Conservation (phyloP, 2,888 invertebrate genomes). For the Drosophila formosana region DNA sequence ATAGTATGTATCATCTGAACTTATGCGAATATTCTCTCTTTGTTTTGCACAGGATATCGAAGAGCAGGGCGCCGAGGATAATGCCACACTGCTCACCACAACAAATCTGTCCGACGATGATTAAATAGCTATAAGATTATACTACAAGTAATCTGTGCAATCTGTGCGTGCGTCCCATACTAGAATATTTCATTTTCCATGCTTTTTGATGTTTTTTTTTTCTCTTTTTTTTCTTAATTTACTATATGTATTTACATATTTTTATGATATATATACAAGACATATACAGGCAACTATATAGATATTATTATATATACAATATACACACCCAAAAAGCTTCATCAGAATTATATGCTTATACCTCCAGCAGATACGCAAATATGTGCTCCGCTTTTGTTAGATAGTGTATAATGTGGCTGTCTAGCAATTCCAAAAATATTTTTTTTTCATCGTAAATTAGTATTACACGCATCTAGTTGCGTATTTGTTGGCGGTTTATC, state of each 20-base stretch:
- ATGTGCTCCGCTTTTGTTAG: constrained; percentile 11
- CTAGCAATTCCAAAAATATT: not conserved
- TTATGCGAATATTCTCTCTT: not conserved
- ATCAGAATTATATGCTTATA: constrained; percentile 20
- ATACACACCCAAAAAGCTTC: constrained; percentile 18
- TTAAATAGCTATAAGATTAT: constrained; percentile 57
- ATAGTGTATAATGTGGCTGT: too few relatives aligned
- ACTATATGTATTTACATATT: constrained; percentile 50
- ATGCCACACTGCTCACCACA: constrained; percentile 82
- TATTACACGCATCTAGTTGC: constrained; percentile 12
- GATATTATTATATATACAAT: constrained; percentile 4
- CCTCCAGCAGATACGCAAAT: constrained; percentile 25
- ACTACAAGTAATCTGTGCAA: constrained; percentile 9
- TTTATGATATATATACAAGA: constrained; percentile 52
- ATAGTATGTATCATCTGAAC: not conserved
- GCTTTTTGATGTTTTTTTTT: constrained; percentile 45
- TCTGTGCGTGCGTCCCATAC: constrained; percentile 35
- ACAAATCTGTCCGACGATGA: constrained; percentile 84
- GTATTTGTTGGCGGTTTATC: constrained; percentile 22
- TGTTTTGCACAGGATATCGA: constrained; percentile 76
- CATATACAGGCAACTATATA: constrained; percentile 51
- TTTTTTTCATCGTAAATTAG: not conserved
- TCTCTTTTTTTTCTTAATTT: constrained; percentile 17
- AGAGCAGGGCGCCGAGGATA: constrained; percentile 83
- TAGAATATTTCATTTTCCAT: constrained; percentile 18